Evolutionary conservation across 2,113 vertebrate species (phyloP).

Genomic region (Sciurus niger): DNA sequence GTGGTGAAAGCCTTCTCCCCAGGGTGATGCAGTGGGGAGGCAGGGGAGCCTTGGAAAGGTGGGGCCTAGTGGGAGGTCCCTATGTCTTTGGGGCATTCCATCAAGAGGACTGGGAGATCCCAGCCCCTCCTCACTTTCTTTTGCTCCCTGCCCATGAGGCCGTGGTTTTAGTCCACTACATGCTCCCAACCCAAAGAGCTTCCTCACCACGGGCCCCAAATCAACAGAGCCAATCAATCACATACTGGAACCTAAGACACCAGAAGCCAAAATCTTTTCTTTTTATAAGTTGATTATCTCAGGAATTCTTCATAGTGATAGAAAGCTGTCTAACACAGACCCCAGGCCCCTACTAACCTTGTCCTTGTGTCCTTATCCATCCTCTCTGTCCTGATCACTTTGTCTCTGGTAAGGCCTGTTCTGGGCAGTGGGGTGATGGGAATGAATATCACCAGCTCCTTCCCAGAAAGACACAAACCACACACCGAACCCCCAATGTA

Average conservation of each 20-base stretch:
- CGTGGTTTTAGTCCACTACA: neutral
- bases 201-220: neutral
- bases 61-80: neutral
- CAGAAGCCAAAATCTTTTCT: neutral
- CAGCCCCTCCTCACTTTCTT: neutral
- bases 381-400: neutral
- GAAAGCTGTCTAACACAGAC: neutral
- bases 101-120: neutral
- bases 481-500: fast-evolving
- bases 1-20: neutral
- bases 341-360: fast-evolving
- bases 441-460: neutral
- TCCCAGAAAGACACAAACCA: neutral
- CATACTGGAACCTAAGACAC: neutral
- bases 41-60: neutral
- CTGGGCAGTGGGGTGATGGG: neutral
- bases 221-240: neutral
- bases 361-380: neutral
- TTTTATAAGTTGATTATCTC: neutral
- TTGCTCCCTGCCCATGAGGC: neutral
- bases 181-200: neutral
- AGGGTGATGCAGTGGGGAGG: neutral
- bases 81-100: fast-evolving
- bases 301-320: neutral
- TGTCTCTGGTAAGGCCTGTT: neutral